These are phyloP conservation scores for Trematocara unimaculatum DNA, from an alignment of 2,113 vertebrate genomes.

Conservation along the genomic window DNA sequence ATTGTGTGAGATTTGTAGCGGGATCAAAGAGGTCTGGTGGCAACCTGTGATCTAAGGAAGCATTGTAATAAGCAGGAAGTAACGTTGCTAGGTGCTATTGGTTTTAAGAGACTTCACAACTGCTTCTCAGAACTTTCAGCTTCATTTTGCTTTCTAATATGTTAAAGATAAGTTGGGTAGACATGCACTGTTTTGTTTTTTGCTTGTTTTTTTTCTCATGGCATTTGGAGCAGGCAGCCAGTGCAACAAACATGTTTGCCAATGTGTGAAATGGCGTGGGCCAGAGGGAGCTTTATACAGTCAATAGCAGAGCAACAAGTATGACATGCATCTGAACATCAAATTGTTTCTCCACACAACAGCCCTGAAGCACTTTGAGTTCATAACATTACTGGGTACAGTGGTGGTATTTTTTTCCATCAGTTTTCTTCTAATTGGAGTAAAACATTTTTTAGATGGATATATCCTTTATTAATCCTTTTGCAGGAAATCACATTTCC, in stretches of 20 bases:
- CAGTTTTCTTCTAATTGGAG: neutral
- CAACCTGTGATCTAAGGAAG: neutral
- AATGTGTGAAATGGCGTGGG: neutral
- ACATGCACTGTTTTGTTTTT: neutral
- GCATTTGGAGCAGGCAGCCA: neutral
- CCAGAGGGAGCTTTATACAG: neutral
- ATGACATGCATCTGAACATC: neutral
- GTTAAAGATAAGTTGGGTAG: neutral
- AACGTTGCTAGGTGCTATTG: neutral
- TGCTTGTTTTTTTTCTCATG: neutral
- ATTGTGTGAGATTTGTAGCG: neutral
- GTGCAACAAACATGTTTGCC: neutral
- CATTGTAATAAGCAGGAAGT: neutral
- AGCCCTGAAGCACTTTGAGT: neutral
- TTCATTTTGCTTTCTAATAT: neutral
- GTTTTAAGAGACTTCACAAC: neutral
- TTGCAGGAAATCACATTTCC: neutral
- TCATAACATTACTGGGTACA: neutral
- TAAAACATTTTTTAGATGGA: neutral
- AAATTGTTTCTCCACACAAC: neutral
- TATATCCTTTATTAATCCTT: neutral
- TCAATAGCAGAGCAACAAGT: neutral
- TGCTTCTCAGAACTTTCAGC: neutral
- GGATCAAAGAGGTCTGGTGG: neutral
- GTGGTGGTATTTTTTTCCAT: neutral